These are phyloP conservation scores for Dicroscelio sp. DNA, from an alignment of 2,888 invertebrate genomes.

Conservation along the genomic window DNA sequence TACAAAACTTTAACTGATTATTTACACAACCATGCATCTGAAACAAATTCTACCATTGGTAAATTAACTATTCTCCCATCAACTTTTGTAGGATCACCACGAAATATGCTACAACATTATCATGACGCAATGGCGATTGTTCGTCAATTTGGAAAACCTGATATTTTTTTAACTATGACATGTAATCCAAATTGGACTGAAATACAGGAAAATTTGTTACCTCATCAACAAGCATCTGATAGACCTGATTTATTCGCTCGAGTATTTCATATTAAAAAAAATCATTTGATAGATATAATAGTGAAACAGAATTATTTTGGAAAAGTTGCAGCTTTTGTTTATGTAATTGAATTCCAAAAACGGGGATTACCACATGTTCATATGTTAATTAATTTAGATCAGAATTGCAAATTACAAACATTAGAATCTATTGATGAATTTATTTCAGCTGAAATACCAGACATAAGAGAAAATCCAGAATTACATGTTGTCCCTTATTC, in stretches of 20 bases:
- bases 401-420: slow-evolving; percentile 74
- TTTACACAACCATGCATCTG: no score
- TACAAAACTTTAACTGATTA: no score
- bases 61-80: no score
- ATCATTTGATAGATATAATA: slow-evolving; percentile 67
- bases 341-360: slow-evolving; percentile 39
- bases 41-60: no score
- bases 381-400: slow-evolving; percentile 61
- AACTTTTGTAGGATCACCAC: no score
- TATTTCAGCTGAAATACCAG: slow-evolving; percentile 89
- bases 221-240: slow-evolving; percentile 44
- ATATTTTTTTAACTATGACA: no score
- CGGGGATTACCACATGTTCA: no score
- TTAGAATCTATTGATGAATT: slow-evolving; percentile 74
- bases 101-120: no score
- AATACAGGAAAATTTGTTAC: slow-evolving; percentile 66
- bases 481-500: slow-evolving; percentile 88
- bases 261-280: slow-evolving; percentile 30
- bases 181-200: no score
- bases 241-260: slow-evolving; percentile 1
- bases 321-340: slow-evolving; percentile 16
- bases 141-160: no score
- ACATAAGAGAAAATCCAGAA: slow-evolving; percentile 88
- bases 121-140: slow-evolving; percentile 82
- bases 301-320: slow-evolving; percentile 64